Evolutionary conservation across 2,888 invertebrate genomes (phyloP), one percentile per base, ranked within the genome.

Genomic region (Ormia ochracea): DNA sequence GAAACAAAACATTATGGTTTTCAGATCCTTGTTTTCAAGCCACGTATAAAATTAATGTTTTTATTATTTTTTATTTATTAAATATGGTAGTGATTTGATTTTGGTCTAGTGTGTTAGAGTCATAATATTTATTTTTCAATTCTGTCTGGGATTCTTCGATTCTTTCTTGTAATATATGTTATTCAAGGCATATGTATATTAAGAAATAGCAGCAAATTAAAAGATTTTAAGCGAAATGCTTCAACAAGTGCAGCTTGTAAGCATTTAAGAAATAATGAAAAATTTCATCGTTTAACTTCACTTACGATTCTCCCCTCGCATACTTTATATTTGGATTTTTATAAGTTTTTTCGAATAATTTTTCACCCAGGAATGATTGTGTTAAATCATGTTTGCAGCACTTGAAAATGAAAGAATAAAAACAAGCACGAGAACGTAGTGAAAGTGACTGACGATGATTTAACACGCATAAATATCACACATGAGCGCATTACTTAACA

Each of bases 401-500:
- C 58, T 56, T 63, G 63, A 54, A 75, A 56, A 19, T 58, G 66
- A 73, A 72, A 80, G 50, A 36, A 41, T 41, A 70, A 75, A 59
- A n/a, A 56, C 41, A 59, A n/a, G 50, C 41, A 52, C 48, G 48
- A 3, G 41, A 31, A 28, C 59, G 54, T 72, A 43, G 50, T 43
- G 59, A 21, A 38, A 38, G 7, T 17, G n/a, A 28, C 26, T 59
- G 50, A 52, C 31, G 23, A 72, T 63, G 43, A 63, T 52, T 54
- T 52, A 54, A 54, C 26, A 21, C 43, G 63, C 43, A 63, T 19
- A 61, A 36, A 63, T 43, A 41, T 28, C 41, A 72, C 41, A 72
- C 56, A 26, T 58, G 33, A 33, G 2, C 19, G 9, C 45, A 23
- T 58, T 21, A 9, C 4, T 14, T 14, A 45, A 33, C 2, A 19